Conservation (phyloP, 2,113 vertebrate species). For the Dicentrarchus labrax region DNA sequence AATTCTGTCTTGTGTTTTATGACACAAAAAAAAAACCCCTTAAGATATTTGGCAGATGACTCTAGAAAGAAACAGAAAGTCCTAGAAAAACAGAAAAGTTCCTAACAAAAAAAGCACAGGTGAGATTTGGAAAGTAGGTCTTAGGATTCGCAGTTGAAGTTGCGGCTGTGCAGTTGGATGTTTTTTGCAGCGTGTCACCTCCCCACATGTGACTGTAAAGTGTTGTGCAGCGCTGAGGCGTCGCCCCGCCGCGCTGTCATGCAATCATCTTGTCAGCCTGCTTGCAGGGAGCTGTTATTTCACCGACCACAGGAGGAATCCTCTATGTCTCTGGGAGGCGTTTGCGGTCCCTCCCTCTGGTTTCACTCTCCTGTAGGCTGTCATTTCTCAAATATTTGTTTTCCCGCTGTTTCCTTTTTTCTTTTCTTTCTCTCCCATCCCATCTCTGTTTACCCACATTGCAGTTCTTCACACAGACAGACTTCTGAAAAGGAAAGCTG, state of each 20-base stretch:
- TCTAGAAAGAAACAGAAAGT: too few species aligned
- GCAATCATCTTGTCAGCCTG: constrained; percentile 59
- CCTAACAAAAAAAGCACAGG: not conserved
- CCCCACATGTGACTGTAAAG: constrained; percentile 9
- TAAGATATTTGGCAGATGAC: not conserved
- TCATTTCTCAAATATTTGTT: constrained; percentile 71
- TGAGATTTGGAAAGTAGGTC: not conserved
- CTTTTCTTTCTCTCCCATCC: not conserved
- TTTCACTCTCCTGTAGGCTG: constrained; percentile 52
- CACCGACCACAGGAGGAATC: constrained; percentile 55
- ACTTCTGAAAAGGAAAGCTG: not conserved
- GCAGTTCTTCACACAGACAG: not conserved
- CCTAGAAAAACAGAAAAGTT: too few species aligned
- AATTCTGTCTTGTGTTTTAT: not conserved
- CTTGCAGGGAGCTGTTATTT: constrained; percentile 49
- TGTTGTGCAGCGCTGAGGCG: constrained; percentile 24
- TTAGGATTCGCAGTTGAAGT: not conserved
- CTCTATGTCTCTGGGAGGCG: constrained; percentile 45
- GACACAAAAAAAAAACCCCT: too few species aligned
- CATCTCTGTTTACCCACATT: not conserved
- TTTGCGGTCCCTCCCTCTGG: constrained; percentile 31
- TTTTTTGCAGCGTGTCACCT: constrained; percentile 19
- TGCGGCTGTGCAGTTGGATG: not conserved
- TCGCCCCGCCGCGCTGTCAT: constrained; percentile 27
- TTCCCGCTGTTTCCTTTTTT: constrained; percentile 38